Evolutionary conservation across 2,797 vertebrate species (phyloP).

Genomic region (Gymnothorax javanicus): DNA sequence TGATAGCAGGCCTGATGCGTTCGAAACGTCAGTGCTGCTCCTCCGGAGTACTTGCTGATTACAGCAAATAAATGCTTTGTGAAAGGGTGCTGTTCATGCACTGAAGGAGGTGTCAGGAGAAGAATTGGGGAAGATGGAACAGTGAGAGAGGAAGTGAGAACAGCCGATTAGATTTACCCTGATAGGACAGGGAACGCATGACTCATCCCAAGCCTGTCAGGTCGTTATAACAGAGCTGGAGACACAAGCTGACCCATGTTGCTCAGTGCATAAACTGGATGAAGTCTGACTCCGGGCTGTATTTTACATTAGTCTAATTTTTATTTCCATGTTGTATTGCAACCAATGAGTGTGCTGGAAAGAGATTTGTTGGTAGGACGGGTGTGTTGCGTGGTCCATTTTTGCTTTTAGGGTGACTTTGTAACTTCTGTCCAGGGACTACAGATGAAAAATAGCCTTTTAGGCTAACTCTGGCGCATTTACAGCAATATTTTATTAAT

Average conservation of each 20-base stretch:
- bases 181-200: neutral
- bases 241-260: neutral
- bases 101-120: neutral
- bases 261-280: neutral
- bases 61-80: neutral
- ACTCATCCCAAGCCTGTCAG: neutral
- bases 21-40: neutral
- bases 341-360: neutral
- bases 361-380: neutral
- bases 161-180: neutral
- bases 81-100: neutral
- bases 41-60: neutral
- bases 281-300: neutral
- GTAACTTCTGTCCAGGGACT: too few relatives aligned
- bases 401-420: too few relatives aligned
- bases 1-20: neutral
- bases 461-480: too few relatives aligned
- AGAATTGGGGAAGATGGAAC: neutral
- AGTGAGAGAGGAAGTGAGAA: neutral
- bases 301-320: neutral
- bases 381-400: neutral
- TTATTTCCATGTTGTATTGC: neutral
- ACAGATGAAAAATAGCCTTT: too few relatives aligned
- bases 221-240: neutral
- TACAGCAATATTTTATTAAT: too few relatives aligned